phyloP scores from a whole-genome alignment of 2,797 vertebrate genomes.

The Todus mexicanus region DNA sequence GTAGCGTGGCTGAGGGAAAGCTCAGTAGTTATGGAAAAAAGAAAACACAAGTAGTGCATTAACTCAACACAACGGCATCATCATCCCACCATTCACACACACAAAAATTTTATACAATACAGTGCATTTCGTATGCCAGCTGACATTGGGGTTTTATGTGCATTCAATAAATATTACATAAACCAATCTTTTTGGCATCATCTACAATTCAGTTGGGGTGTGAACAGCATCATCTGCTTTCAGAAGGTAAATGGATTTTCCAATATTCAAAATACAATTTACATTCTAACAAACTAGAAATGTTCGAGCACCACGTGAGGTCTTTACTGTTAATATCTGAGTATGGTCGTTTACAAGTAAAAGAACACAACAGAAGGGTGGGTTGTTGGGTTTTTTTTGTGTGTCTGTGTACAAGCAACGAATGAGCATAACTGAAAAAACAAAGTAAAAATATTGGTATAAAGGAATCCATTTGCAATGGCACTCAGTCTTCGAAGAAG shows the following conservation, averaged over 20 bases:
- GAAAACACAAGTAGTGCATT: slow-evolving; percentile 54
- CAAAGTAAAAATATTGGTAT: background rate
- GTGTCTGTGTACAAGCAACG: slow-evolving; percentile 24
- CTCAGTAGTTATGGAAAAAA: slow-evolving; percentile 33
- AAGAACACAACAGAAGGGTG: background rate
- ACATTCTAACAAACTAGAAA: slow-evolving; percentile 31
- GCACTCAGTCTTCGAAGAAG: background rate
- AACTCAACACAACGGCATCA: slow-evolving; percentile 22
- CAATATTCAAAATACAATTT: slow-evolving; percentile 3
- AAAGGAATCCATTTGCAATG: background rate
- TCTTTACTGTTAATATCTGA: background rate
- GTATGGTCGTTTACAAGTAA: slow-evolving; percentile 13
- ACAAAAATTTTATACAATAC: slow-evolving; percentile 24
- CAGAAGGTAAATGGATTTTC: background rate
- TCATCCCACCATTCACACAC: slow-evolving; percentile 4
- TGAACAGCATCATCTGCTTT: background rate
- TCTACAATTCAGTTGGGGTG: slow-evolving; percentile 36
- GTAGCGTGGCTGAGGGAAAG: slow-evolving; percentile 32
- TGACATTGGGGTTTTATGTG: slow-evolving; percentile 50
- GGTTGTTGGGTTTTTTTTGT: background rate
- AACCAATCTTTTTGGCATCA: slow-evolving; percentile 50
- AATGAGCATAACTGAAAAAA: background rate
- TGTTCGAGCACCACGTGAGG: slow-evolving; percentile 43
- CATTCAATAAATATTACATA: slow-evolving; percentile 53
- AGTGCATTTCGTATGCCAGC: slow-evolving; percentile 59